Conservation (phyloP, 2,113 vertebrate species). For the Vicugna pacos region DNA sequence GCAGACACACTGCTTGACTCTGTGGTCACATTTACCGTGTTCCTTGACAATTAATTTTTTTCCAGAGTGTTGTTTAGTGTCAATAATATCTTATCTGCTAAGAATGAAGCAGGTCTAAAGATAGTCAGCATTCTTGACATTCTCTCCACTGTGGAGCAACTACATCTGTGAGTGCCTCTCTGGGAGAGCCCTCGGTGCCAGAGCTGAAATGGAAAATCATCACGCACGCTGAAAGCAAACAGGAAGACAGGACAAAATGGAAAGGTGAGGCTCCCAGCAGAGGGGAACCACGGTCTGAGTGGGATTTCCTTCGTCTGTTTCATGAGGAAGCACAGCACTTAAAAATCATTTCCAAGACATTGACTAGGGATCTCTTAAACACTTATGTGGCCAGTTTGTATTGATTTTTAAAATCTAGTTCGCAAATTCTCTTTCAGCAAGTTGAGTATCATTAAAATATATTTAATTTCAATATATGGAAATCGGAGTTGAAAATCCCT, state of each 20-base stretch:
- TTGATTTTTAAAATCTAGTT: neutral
- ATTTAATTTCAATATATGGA: neutral
- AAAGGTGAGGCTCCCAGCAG: neutral
- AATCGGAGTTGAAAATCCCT: neutral
- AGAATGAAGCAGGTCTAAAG: slow-evolving; percentile 68
- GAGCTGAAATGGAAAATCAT: neutral
- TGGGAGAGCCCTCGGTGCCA: neutral
- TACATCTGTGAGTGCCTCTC: neutral
- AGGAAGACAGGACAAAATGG: neutral
- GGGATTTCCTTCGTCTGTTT: neutral
- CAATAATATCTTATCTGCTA: slow-evolving; percentile 60
- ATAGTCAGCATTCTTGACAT: slow-evolving; percentile 84
- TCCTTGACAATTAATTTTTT: neutral
- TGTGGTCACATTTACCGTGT: neutral
- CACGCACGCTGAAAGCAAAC: neutral
- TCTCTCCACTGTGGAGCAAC: slow-evolving; percentile 60
- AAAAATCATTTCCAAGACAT: neutral
- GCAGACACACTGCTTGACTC: neutral
- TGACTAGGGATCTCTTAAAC: neutral
- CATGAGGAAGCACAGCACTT: neutral
- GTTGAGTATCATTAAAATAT: neutral
- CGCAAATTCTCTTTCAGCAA: neutral
- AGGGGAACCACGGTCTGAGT: neutral
- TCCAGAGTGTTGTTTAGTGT: neutral
- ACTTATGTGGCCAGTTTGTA: neutral